These are phyloP conservation scores for Saccopteryx leptura DNA, from an alignment of 2,113 vertebrate species.

Conservation along the genomic window DNA sequence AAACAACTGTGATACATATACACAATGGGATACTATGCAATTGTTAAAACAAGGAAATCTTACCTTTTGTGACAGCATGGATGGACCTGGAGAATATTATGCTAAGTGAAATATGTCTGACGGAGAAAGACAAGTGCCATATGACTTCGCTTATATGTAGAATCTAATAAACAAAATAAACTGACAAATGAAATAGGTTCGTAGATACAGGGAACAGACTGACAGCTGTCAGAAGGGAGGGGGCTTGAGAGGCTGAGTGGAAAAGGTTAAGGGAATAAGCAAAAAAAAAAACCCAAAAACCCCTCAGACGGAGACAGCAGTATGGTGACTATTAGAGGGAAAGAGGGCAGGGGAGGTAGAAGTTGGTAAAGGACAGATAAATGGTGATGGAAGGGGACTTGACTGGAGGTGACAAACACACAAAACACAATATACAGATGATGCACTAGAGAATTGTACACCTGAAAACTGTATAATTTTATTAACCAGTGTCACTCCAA, in stretches of 20 bases:
- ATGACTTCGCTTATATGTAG: background rate
- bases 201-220: background rate
- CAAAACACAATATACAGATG: background rate
- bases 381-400: background rate
- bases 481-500: background rate
- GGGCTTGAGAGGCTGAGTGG: background rate
- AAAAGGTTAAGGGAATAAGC: background rate
- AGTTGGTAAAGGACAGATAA: background rate
- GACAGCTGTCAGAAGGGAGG: background rate
- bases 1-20: background rate
- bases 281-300: background rate
- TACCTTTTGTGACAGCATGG: background rate
- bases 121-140: background rate
- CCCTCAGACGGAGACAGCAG: background rate
- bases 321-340: background rate
- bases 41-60: background rate
- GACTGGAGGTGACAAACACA: background rate
- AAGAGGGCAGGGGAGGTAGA: background rate
- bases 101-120: background rate
- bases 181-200: background rate
- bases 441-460: background rate
- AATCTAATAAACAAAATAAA: background rate
- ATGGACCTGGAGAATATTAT: background rate
- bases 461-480: background rate
- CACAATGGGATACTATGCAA: background rate